phyloP scores from a whole-genome alignment of 2,888 invertebrate species.

The Melanargia galathea region DNA sequence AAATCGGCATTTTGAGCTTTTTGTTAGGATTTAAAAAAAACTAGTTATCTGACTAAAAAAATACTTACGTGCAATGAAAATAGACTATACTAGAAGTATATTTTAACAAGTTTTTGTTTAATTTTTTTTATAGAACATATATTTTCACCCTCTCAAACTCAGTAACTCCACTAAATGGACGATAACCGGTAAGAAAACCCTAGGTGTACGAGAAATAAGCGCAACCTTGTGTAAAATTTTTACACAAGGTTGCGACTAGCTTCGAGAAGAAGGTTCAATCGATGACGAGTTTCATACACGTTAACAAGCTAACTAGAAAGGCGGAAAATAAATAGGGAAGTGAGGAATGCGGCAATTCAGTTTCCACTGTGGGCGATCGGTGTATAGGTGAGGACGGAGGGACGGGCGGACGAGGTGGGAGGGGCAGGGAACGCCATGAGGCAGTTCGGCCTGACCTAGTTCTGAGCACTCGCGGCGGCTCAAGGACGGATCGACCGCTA shows the following conservation, averaged over 20 bases:
- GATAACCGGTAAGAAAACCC: too few species aligned
- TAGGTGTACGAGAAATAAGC: slow-evolving; percentile 30
- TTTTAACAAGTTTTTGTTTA: too few species aligned
- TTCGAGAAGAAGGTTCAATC: slow-evolving; percentile 18
- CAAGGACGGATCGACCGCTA: slow-evolving; percentile 81
- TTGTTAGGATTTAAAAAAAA: too few species aligned
- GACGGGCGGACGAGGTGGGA: slow-evolving; percentile 50
- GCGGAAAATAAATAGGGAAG: slow-evolving; percentile 49
- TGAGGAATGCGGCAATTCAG: slow-evolving; percentile 46
- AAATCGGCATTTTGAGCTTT: too few species aligned
- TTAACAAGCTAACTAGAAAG: slow-evolving; percentile 42
- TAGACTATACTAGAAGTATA: too few species aligned
- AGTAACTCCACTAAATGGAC: too few species aligned
- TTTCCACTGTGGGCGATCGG: slow-evolving; percentile 47
- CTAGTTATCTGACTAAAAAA: too few species aligned
- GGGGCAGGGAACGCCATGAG: slow-evolving; percentile 58
- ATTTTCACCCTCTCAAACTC: too few species aligned
- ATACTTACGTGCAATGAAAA: too few species aligned
- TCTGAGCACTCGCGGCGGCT: slow-evolving; percentile 72
- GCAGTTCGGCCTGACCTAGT: slow-evolving; percentile 75
- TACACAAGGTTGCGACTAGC: slow-evolving; percentile 11
- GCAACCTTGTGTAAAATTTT: too few species aligned
- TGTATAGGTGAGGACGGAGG: slow-evolving; percentile 45
- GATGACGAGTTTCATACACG: slow-evolving; percentile 23
- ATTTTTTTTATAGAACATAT: too few species aligned